Base-by-base conservation (phyloP, 2,113 vertebrate genomes). In the Lophura nycthemera region DNA sequence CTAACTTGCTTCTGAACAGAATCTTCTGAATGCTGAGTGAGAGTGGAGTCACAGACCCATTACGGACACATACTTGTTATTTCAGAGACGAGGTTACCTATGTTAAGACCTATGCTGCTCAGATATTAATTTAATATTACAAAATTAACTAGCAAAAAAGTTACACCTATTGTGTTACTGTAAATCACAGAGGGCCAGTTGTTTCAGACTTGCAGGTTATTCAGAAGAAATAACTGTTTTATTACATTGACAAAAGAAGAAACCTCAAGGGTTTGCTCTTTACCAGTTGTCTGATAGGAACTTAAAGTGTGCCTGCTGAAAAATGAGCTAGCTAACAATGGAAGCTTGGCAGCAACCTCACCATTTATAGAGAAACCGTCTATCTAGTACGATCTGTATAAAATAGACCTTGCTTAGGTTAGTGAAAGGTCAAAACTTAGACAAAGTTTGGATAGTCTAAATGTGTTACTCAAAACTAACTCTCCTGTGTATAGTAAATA, bases 401-500 rank as follows among this genome's bases (percentile, higher is more conserved):
- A 95, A 96, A 96, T 96, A 97, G 97, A 97, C 97, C 93, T 73
- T 6, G 0, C 92, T 87, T 92, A 89, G 98, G 98, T 98, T 98
- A 98, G 83, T 48, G 83, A 89, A 94, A 97, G 98, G 98, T 98
- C 97, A 92, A 94, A 90, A 95, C 95, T 97, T 98, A 97, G 96
- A 98, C 97, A 92, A 97, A 98, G 95, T 98, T 98, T 97, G 93
- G 92, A 88, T 95, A 92, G 29, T 95, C 96, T 97, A 95, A 96
- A 96, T 97, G 87, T 60, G 66, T 97, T 97, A 96, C 97, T 98
- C 98, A 97, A 98, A 98, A 98, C 97, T 96, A 97, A 97, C 97
- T 98, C 98, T 98, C 97, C 97, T 97, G 97, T 98, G 97, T 95
- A 97, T 92, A 98, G 97, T 98, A 98, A 98, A 98, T 97, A 93